Conservation (phyloP, 2,797 vertebrate species). For the Xyrichtys novacula region DNA sequence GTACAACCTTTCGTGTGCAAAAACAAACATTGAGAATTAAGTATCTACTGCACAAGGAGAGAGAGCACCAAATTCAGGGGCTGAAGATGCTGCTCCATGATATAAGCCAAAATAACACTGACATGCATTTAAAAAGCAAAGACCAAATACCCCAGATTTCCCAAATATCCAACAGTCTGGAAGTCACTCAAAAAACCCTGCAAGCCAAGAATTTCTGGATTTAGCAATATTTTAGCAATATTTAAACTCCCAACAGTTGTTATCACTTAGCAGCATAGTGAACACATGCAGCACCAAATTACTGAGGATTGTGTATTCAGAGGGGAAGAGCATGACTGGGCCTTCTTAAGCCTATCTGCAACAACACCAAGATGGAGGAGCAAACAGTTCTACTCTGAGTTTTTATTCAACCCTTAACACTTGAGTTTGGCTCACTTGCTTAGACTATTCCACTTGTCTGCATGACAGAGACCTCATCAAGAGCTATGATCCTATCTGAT, state of each 20-base stretch:
- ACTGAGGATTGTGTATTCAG: too few relatives aligned
- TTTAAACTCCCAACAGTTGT: neutral
- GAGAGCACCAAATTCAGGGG: neutral
- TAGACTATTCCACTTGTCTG: neutral
- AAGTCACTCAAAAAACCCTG: neutral
- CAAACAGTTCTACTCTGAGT: neutral
- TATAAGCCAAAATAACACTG: neutral
- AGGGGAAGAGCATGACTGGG: neutral
- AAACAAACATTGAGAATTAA: neutral
- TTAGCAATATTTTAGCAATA: too few relatives aligned
- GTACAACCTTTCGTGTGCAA: neutral
- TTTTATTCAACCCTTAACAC: too few relatives aligned
- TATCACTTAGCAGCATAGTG: neutral
- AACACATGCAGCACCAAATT: too few relatives aligned
- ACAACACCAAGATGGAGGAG: neutral
- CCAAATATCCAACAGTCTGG: neutral
- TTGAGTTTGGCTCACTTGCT: neutral
- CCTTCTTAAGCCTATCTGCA: neutral
- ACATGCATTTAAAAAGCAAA: neutral
- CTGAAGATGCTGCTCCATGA: neutral
- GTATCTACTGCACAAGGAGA: neutral
- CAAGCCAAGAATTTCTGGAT: neutral
- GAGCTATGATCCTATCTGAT: neutral
- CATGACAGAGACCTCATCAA: neutral
- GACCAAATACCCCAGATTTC: neutral